Percentiles rank a stretch among this genome's conserved stretches.
Evolutionary conservation across 2,888 invertebrate genomes (phyloP).

Genomic region (Eudasyphora cyanicolor): DNA sequence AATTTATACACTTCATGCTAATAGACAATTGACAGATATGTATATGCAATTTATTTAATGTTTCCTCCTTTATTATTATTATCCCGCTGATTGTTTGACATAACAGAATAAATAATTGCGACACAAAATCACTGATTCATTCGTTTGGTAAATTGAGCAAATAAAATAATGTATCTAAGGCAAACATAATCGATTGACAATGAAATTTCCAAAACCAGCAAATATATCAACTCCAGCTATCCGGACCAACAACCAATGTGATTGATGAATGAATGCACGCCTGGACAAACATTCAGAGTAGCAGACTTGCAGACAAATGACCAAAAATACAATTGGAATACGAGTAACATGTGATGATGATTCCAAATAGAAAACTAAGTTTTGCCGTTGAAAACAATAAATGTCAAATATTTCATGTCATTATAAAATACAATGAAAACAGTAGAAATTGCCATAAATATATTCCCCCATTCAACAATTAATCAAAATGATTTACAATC

Average conservation of each 20-base stretch:
- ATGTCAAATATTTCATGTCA: constrained; percentile 17
- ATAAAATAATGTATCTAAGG: not conserved
- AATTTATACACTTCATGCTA: too few relatives aligned
- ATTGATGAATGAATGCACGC: not conserved
- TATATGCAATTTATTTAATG: too few relatives aligned
- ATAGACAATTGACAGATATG: too few relatives aligned
- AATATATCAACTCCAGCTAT: not conserved
- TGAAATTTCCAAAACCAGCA: not conserved
- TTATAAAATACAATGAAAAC: not conserved
- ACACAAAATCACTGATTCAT: not conserved
- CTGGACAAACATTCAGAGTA: not conserved
- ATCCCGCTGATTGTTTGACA: not conserved
- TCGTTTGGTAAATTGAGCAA: not conserved
- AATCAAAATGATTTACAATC: constrained; percentile 18
- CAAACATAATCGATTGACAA: not conserved
- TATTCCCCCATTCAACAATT: not conserved
- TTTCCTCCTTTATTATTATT: not conserved
- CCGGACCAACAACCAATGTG: not conserved
- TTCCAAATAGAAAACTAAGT: not conserved
- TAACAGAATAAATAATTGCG: not conserved
- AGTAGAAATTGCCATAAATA: not conserved
- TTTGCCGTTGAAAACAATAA: not conserved
- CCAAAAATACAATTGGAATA: not conserved
- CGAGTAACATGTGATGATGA: not conserved
- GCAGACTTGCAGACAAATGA: too few relatives aligned